A percentile compares a stretch with the other conserved stretches of the same genome.
Conservation (phyloP, 2,113 vertebrate genomes). For the Hippocampus comes region DNA sequence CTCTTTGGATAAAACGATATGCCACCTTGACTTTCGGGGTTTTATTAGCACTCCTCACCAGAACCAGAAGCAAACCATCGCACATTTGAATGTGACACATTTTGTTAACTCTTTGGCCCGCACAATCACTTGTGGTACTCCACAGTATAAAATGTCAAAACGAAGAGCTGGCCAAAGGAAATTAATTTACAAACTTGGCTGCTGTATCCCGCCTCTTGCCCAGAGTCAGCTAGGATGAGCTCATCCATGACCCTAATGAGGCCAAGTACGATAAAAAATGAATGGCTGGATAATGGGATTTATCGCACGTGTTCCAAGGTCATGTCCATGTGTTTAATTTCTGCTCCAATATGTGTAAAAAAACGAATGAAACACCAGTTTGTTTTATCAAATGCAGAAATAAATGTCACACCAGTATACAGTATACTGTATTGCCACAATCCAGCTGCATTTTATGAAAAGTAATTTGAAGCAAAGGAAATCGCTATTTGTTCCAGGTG, state of each 20-base stretch:
- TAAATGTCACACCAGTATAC: no score
- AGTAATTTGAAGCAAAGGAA: background rate
- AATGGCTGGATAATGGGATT: no score
- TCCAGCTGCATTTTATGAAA: background rate
- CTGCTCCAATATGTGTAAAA: no score
- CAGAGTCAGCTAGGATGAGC: no score
- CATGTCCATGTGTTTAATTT: no score
- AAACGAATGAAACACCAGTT: no score
- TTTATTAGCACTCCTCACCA: background rate
- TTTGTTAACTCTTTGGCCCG: background rate
- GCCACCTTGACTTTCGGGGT: background rate
- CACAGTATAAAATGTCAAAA: background rate
- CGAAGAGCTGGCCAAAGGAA: background rate
- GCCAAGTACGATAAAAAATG: no score
- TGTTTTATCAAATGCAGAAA: no score
- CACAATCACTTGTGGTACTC: background rate
- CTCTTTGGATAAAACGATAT: background rate
- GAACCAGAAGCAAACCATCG: conserved; percentile 1
- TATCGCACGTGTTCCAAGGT: no score
- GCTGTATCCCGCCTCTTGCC: background rate
- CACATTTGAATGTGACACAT: background rate
- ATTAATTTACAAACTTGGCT: background rate
- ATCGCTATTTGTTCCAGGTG: conserved; percentile 16
- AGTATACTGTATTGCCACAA: background rate
- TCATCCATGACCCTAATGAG: background rate